These are phyloP conservation scores for Nixonia krombeini DNA, from an alignment of 1,140 invertebrate genomes.

Conservation along the genomic window DNA sequence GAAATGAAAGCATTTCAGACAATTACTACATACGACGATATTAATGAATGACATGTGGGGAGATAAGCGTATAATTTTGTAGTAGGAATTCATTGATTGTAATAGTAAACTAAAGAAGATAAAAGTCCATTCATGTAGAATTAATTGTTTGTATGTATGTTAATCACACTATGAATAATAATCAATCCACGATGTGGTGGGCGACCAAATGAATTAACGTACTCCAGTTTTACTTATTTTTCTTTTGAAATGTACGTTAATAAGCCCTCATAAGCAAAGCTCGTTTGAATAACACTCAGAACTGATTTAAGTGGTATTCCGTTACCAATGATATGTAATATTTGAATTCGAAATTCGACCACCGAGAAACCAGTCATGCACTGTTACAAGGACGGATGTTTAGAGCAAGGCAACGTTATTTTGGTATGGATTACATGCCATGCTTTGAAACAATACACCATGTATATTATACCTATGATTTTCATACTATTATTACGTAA, in stretches of 20 bases:
- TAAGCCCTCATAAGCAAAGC: background rate
- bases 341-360: slow-evolving; percentile 57
- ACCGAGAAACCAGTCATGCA: slow-evolving; percentile 39
- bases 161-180: slow-evolving; percentile 30
- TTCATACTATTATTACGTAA: slow-evolving; percentile 34
- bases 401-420: slow-evolving; percentile 35
- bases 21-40: no score
- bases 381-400: slow-evolving; percentile 51
- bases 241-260: slow-evolving; percentile 10
- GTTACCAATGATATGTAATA: slow-evolving; percentile 53
- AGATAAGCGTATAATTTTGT: slow-evolving; percentile 27
- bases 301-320: slow-evolving; percentile 33
- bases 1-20: no score
- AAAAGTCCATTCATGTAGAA: slow-evolving; percentile 43
- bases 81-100: slow-evolving; percentile 44
- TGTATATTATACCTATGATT: slow-evolving; percentile 47
- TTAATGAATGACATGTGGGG: slow-evolving; percentile 32
- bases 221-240: background rate
- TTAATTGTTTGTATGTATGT: slow-evolving; percentile 41
- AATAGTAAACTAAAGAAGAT: slow-evolving; percentile 41
- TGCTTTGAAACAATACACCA: slow-evolving; percentile 57
- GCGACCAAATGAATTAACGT: slow-evolving; percentile 19
- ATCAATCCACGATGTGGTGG: slow-evolving; percentile 22
- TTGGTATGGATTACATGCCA: slow-evolving; percentile 57
- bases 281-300: slow-evolving; percentile 9